Evolutionary conservation across 2,113 vertebrate species (phyloP).

Genomic region (Sprattus sprattus): DNA sequence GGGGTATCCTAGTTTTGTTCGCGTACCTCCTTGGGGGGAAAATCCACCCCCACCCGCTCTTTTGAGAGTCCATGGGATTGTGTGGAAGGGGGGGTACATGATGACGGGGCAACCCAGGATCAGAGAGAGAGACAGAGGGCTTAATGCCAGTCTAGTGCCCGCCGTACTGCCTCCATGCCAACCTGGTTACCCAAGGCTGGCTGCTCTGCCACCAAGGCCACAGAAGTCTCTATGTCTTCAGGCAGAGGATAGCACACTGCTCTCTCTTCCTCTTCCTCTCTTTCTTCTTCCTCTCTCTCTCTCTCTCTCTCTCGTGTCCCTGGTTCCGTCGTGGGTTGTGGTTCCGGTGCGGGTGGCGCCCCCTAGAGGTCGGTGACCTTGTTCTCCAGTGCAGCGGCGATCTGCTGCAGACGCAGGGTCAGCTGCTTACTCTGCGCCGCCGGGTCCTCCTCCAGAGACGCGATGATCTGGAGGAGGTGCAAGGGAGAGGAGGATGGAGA

Average conservation of each 20-base stretch:
- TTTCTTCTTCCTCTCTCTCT: background rate
- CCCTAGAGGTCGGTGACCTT: constrained; percentile 97
- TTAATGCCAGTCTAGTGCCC: background rate
- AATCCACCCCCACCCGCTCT: background rate
- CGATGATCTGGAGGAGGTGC: constrained; percentile 82
- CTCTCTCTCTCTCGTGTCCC: background rate
- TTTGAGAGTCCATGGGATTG: background rate
- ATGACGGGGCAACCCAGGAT: background rate
- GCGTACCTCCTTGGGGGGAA: background rate
- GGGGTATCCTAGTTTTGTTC: constrained; percentile 21
- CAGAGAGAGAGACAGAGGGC: background rate
- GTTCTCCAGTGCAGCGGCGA: constrained; percentile 93
- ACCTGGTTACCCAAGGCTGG: background rate
- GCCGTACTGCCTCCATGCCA: background rate
- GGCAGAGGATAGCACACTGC: background rate
- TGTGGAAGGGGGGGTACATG: background rate
- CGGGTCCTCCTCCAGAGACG: constrained; percentile 91
- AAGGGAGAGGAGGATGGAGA: constrained; percentile 25
- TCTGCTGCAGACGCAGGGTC: constrained; percentile 93
- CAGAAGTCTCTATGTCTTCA: background rate
- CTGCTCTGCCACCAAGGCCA: background rate
- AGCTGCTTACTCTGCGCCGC: constrained; percentile 97
- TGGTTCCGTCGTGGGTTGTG: background rate
- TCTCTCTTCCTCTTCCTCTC: background rate
- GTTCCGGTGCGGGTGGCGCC: background rate